Evolutionary conservation across 2,113 vertebrate species (phyloP).

Genomic region (Colossoma macropomum): DNA sequence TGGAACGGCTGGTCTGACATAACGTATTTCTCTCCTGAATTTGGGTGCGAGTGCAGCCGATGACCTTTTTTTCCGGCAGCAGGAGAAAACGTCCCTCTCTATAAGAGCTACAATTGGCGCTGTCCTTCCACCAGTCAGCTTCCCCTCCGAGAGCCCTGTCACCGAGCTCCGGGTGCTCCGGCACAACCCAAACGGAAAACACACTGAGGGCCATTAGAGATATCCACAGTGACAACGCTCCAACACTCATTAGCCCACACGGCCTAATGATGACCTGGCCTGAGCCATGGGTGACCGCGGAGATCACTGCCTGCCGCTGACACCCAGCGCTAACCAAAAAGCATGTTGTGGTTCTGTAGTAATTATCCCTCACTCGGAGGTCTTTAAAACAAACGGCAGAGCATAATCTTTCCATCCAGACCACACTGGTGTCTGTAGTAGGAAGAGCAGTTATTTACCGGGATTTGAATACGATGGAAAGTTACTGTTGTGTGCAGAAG

Average conservation of each 20-base stretch:
- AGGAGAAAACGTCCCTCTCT: neutral
- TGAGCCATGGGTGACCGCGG: constrained; percentile 54
- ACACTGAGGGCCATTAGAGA: constrained; percentile 75
- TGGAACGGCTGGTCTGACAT: neutral
- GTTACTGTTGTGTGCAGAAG: too few species aligned
- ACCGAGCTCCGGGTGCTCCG: constrained; percentile 40
- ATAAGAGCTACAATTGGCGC: neutral
- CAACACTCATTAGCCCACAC: constrained; percentile 71
- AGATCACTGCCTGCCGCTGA: constrained; percentile 64
- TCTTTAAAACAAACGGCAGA: too few species aligned
- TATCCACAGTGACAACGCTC: constrained; percentile 72
- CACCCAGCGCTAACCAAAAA: neutral
- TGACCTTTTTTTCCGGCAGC: neutral
- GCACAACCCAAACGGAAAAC: neutral
- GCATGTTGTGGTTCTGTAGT: too few species aligned
- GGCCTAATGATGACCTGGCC: constrained; percentile 64
- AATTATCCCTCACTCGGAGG: too few species aligned
- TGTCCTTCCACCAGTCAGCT: neutral
- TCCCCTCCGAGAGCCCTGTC: constrained; percentile 58
- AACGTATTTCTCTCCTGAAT: neutral
- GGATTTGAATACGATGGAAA: too few species aligned
- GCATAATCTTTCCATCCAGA: too few species aligned
- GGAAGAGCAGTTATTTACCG: too few species aligned
- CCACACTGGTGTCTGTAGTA: too few species aligned
- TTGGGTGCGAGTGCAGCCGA: neutral